These are phyloP conservation scores for Cercopithecus petaurista DNA, from an alignment of 2,797 vertebrate species.

Conservation along the genomic window DNA sequence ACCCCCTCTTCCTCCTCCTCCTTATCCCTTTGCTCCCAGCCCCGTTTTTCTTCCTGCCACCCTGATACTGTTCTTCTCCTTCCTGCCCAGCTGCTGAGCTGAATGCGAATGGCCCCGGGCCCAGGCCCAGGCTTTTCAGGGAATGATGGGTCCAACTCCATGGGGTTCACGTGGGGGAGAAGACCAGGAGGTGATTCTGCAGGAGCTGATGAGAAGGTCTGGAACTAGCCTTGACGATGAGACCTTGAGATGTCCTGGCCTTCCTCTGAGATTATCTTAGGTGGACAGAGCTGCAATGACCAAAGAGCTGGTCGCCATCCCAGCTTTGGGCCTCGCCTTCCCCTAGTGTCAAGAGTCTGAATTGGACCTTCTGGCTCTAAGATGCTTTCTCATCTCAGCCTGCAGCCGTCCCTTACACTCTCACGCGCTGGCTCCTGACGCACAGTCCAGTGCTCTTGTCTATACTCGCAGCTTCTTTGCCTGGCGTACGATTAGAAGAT, in stretches of 20 bases:
- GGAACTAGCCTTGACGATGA: background rate
- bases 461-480: background rate
- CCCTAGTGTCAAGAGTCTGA: background rate
- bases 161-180: background rate
- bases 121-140: background rate
- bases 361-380: background rate
- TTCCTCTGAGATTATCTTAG: background rate
- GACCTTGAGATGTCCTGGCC: background rate
- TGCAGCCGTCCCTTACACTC: fast-evolving
- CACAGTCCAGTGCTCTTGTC: background rate
- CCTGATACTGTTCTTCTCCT: background rate
- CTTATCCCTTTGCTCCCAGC: background rate
- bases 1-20: too few relatives aligned
- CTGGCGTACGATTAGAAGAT: background rate
- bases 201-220: background rate
- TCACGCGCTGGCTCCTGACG: fast-evolving
- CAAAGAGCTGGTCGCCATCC: too few relatives aligned
- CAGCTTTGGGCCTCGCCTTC: too few relatives aligned
- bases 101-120: background rate
- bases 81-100: background rate
- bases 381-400: background rate
- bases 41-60: background rate
- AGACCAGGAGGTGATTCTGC: background rate
- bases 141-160: background rate
- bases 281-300: background rate